Conservation (phyloP, 2,113 vertebrate genomes). For the Donacobius atricapilla region DNA sequence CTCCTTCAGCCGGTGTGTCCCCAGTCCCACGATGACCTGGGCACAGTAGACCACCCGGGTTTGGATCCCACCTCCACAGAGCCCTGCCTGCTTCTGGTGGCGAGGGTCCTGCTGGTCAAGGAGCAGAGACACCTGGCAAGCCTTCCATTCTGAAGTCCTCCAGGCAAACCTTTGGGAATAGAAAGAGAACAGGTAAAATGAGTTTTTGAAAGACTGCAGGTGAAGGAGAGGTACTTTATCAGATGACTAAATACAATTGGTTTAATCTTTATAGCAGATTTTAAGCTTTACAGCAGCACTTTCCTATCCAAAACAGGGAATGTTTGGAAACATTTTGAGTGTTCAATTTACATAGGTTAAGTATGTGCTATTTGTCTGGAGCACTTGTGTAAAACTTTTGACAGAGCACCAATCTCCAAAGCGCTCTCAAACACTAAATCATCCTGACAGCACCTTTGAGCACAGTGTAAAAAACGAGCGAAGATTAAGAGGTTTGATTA, state of each 20-base stretch:
- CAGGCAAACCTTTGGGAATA: slow-evolving; percentile 83
- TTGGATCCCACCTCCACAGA: slow-evolving; percentile 93
- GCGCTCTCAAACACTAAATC: neutral
- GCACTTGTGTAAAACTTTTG: neutral
- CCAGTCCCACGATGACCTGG: slow-evolving; percentile 67
- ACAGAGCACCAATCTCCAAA: neutral
- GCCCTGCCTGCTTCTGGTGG: slow-evolving; percentile 54
- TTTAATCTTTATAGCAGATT: neutral
- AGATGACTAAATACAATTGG: neutral
- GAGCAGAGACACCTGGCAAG: slow-evolving; percentile 83
- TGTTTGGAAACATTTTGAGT: neutral
- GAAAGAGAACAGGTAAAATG: neutral
- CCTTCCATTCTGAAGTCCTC: slow-evolving; percentile 89
- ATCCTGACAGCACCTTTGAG: slow-evolving; percentile 23
- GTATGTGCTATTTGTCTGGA: neutral
- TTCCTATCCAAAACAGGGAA: neutral
- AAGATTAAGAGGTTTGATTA: slow-evolving; percentile 44
- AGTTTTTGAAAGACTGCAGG: neutral
- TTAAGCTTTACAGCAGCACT: neutral
- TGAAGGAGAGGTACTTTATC: neutral
- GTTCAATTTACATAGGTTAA: neutral
- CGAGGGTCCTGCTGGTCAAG: slow-evolving; percentile 79
- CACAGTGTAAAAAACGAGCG: neutral
- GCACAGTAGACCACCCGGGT: slow-evolving; percentile 87
- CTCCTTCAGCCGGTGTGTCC: slow-evolving; percentile 77